These are phyloP conservation scores for Prostheceraeus crozeri DNA, from an alignment of 2,888 invertebrate genomes.

Conservation along the genomic window DNA sequence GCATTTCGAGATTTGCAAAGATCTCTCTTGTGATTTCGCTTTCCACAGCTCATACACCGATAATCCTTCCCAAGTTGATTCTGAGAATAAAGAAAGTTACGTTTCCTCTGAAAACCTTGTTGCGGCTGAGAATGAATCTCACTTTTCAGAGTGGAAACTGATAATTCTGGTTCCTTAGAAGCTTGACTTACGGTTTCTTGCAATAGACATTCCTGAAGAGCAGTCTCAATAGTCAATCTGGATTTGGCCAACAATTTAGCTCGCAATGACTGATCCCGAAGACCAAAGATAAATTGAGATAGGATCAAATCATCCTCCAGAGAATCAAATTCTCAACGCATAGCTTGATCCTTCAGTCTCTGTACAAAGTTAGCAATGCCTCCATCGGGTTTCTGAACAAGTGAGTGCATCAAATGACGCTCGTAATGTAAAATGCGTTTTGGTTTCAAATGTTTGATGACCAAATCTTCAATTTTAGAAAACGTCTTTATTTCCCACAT, in stretches of 20 bases:
- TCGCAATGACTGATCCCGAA: neutral
- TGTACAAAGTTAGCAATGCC: neutral
- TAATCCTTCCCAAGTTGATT: too few relatives aligned
- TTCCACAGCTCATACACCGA: too few relatives aligned
- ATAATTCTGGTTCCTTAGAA: too few relatives aligned
- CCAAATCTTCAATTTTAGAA: neutral
- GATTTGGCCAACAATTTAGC: slow-evolving; percentile 2
- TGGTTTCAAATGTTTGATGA: slow-evolving; percentile 10
- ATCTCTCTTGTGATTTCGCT: too few relatives aligned
- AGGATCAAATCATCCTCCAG: neutral
- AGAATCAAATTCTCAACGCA: neutral
- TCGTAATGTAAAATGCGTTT: slow-evolving; percentile 5
- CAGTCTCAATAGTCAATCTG: slow-evolving; percentile 1
- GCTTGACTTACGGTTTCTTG: slow-evolving; percentile 10
- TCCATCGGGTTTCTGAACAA: neutral
- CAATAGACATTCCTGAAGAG: neutral
- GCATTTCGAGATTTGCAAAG: too few relatives aligned
- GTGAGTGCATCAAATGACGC: slow-evolving; percentile 5
- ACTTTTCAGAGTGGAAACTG: too few relatives aligned
- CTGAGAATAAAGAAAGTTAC: too few relatives aligned
- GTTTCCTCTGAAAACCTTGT: too few relatives aligned
- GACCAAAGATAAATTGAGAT: slow-evolving; percentile 3
- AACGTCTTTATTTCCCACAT: too few relatives aligned
- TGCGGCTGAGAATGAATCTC: too few relatives aligned
- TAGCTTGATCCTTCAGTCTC: slow-evolving; percentile 2